Evolutionary conservation across 2,888 invertebrate genomes (phyloP), one percentile per base, ranked within the genome.

Genomic region (Apotomis betuletana): DNA sequence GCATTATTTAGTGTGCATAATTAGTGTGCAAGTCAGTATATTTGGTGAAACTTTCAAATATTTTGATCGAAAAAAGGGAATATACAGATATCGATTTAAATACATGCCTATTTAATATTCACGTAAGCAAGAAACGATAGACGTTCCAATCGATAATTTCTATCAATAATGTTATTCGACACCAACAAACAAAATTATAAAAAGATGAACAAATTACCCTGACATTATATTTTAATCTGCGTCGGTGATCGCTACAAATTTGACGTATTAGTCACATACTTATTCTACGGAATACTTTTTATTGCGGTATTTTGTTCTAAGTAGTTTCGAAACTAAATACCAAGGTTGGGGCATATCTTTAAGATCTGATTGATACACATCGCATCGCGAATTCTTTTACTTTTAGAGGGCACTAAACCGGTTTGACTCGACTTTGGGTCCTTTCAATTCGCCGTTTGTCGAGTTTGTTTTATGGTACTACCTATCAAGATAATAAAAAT

Each of bases 251-350:
- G 10, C n/a, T 36, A 54, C 36, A 52, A 12, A 60, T 36, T 44
- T 3, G 13, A 12, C n/a, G 44, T 44, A n/a, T n/a, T n/a, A 36
- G n/a, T 44, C 51, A 44, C 41, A 64, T 60, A 60, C 60, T n/a
- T 46, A 27, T 55, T 54, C 38, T 9, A 12, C 36, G 12, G 54
- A 60, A 70, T 55, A 9, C 38, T 70, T 49, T 49, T 60, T 9
- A 51, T 71, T 71, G 55, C 27, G 70, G 49, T 65, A 61, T 65
- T 67, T 71, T 61, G 57, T 55, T 61, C 65, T 41, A 49, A 67
- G 54, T 60, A 54, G 70, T 71, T 71, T 57, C 67, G 61, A 61
- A 67, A 71, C 67, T n/a, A 67, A 71, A 71, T 67, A 67, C 51
- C 70, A 71, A 71, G 70, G 70, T 51, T 71, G 61, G 55, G 55